Conservation (phyloP, 2,888 invertebrate species). For the Tolmerus cingulatus region DNA sequence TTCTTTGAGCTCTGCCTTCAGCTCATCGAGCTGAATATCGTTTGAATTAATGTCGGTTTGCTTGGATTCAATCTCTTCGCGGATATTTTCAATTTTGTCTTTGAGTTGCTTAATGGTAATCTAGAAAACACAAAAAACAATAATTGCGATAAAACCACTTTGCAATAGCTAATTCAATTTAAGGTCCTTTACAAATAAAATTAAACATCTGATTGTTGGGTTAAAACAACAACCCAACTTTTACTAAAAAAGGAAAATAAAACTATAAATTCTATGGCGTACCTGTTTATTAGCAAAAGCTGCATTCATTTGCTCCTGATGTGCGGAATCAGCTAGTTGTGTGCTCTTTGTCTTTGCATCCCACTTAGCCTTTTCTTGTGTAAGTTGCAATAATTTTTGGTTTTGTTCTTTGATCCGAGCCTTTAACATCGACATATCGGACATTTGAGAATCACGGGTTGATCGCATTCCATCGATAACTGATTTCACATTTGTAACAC, state of each 20-base stretch:
- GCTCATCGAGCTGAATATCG: slow-evolving; percentile 77
- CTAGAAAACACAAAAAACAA: slow-evolving; percentile 59
- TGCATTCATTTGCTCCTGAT: slow-evolving; percentile 69
- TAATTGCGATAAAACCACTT: not conserved
- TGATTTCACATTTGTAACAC: slow-evolving; percentile 89
- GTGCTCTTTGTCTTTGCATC: slow-evolving; percentile 70
- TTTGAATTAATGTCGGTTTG: slow-evolving; percentile 83
- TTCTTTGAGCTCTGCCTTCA: slow-evolving; percentile 72
- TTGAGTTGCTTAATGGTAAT: slow-evolving; percentile 74
- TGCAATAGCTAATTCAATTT: not conserved
- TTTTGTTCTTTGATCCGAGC: slow-evolving; percentile 85
- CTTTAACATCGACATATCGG: slow-evolving; percentile 84
- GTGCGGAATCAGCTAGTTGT: slow-evolving; percentile 61
- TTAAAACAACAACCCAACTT: too few relatives aligned
- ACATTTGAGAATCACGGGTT: slow-evolving; percentile 89
- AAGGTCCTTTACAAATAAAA: slow-evolving; percentile 46
- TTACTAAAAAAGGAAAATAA: not conserved
- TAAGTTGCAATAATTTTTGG: slow-evolving; percentile 77
- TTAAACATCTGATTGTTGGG: slow-evolving; percentile 47
- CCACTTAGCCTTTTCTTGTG: slow-evolving; percentile 83
- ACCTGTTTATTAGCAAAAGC: slow-evolving; percentile 72
- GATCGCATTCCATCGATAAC: slow-evolving; percentile 96
- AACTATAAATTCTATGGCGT: not conserved
- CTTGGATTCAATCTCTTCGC: slow-evolving; percentile 80
- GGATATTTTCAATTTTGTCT: slow-evolving; percentile 77